Evolutionary conservation across 2,113 vertebrate species (phyloP).

Genomic region (Phocoena phocoena): DNA sequence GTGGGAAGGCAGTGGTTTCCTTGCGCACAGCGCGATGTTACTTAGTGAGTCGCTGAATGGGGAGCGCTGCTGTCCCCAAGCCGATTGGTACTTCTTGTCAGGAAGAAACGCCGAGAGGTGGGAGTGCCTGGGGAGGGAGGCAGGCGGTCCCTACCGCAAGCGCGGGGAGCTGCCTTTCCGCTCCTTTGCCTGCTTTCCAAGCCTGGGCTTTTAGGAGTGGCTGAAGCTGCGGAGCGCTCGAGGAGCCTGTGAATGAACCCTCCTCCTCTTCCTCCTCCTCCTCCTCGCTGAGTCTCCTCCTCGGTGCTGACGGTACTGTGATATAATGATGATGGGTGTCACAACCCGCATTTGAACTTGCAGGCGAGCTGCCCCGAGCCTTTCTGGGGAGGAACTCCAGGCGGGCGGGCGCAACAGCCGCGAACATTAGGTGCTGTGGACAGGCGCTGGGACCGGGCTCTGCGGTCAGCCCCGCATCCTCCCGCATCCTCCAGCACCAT

Average conservation of each 20-base stretch:
- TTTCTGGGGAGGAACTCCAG: conserved; percentile 80
- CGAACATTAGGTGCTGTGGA: conserved; percentile 77
- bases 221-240: conserved; percentile 74
- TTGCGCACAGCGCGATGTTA: conserved; percentile 26
- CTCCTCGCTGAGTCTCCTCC: conserved; percentile 89
- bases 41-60: conserved; percentile 61
- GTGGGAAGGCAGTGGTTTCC: conserved; percentile 1
- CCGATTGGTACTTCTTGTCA: conserved; percentile 75
- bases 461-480: conserved; percentile 49
- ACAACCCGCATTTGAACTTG: conserved; percentile 92
- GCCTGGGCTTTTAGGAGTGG: conserved; percentile 70
- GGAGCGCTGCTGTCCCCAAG: conserved; percentile 75
- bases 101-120: conserved; percentile 70
- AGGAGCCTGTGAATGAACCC: conserved; percentile 83
- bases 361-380: conserved; percentile 84
- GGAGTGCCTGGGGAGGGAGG: conserved; percentile 74
- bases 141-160: conserved; percentile 70
- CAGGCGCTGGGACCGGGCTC: conserved; percentile 50
- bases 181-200: conserved; percentile 66
- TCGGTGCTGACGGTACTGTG: conserved; percentile 88
- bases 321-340: conserved; percentile 94
- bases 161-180: conserved; percentile 66
- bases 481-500: conserved; percentile 51
- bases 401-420: conserved; percentile 74
- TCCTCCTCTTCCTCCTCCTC: conserved; percentile 86